Percentiles rank a stretch among this genome's conserved stretches.
Conservation (phyloP, 2,113 vertebrate species). For the Hydropotes inermis region DNA sequence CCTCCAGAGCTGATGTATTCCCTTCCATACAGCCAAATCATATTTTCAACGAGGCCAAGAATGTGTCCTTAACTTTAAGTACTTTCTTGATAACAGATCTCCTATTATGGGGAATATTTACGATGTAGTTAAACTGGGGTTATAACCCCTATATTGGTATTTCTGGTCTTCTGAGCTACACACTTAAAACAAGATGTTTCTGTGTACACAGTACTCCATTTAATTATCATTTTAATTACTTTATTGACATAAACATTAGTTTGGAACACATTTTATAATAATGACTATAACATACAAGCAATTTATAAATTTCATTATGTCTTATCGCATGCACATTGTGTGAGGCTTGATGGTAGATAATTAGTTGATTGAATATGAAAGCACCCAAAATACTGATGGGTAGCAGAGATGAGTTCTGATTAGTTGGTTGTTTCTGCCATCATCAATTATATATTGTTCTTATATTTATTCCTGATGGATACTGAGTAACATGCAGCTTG, state of each 20-base stretch:
- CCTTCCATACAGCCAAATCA: not conserved
- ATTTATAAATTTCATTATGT: slow-evolving; percentile 44
- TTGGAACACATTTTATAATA: slow-evolving; percentile 37
- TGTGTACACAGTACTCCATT: not conserved
- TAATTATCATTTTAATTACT: slow-evolving; percentile 54
- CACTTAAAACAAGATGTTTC: slow-evolving; percentile 3
- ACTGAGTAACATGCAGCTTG: not conserved
- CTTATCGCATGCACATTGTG: slow-evolving; percentile 32
- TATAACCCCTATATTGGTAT: not conserved
- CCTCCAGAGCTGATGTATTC: not conserved
- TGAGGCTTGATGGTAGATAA: slow-evolving; percentile 42
- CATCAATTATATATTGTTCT: slow-evolving; percentile 30
- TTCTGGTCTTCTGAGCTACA: not conserved
- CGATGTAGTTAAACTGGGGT: not conserved
- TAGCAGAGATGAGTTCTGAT: slow-evolving; percentile 12
- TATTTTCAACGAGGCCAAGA: not conserved
- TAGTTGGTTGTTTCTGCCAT: slow-evolving; percentile 28
- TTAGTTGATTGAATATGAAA: slow-evolving; percentile 52
- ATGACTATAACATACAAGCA: slow-evolving; percentile 3
- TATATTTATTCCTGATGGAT: slow-evolving; percentile 18
- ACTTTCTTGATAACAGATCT: slow-evolving; percentile 5
- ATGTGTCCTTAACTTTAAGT: not conserved
- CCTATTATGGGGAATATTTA: not conserved
- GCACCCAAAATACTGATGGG: slow-evolving; percentile 15
- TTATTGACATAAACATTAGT: slow-evolving; percentile 44